These are phyloP conservation scores for Leptosomus discolor DNA, from an alignment of 2,113 vertebrate genomes.

Conservation along the genomic window DNA sequence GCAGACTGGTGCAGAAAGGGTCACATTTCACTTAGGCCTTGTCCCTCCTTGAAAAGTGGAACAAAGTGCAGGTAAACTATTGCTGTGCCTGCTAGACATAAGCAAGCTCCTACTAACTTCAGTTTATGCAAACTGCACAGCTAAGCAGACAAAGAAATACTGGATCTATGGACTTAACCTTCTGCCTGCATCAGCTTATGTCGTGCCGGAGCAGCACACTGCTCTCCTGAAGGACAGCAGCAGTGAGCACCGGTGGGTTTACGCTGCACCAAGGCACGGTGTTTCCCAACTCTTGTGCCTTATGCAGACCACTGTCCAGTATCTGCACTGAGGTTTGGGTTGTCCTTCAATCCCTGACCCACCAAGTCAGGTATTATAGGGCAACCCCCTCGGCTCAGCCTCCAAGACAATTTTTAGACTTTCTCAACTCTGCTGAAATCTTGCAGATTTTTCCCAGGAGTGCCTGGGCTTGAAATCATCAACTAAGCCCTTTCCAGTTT, in stretches of 20 bases:
- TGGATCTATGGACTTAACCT: not conserved
- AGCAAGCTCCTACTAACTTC: not conserved
- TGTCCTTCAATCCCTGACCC: not conserved
- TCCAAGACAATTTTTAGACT: not conserved
- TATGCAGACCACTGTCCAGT: not conserved
- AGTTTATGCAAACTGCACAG: not conserved
- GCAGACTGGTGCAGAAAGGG: not conserved
- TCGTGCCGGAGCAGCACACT: not conserved
- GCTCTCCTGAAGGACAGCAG: not conserved
- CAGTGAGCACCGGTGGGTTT: not conserved
- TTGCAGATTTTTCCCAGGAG: not conserved
- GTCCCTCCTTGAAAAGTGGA: not conserved
- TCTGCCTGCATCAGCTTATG: not conserved
- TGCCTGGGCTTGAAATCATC: not conserved
- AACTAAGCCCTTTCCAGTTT: not conserved
- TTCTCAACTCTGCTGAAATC: not conserved
- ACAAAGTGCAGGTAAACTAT: not conserved
- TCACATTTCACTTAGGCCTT: not conserved
- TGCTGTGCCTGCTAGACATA: not conserved
- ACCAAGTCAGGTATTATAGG: not conserved
- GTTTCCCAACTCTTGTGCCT: not conserved
- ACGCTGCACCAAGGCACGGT: accelerated
- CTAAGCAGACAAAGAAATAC: not conserved
- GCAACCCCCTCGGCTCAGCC: not conserved
- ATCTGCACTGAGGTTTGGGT: not conserved